These are phyloP conservation scores for Herpetotheres cachinnans DNA, from an alignment of 2,113 vertebrate species.

Conservation along the genomic window DNA sequence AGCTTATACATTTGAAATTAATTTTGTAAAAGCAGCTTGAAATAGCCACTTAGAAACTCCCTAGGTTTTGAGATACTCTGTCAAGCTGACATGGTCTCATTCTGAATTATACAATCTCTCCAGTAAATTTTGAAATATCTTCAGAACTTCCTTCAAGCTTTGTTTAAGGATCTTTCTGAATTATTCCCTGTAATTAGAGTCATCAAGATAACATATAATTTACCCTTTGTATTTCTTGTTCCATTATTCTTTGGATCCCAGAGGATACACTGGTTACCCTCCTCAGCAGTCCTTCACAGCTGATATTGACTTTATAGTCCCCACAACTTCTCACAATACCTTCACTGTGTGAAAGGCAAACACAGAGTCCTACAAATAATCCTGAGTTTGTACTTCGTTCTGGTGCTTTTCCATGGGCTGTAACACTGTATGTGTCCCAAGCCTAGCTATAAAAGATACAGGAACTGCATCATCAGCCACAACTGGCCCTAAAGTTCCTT, in stretches of 20 bases:
- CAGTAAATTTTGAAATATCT: not conserved
- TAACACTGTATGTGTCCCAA: accelerated
- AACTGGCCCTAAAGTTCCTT: not conserved
- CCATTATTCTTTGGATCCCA: not conserved
- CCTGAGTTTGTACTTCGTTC: not conserved
- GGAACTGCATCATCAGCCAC: not conserved
- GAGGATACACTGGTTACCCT: not conserved
- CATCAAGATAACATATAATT: not conserved
- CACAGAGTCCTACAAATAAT: not conserved
- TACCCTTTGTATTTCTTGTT: not conserved
- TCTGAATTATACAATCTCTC: not conserved
- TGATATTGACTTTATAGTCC: not conserved
- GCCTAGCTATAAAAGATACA: not conserved
- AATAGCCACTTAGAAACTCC: not conserved
- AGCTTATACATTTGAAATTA: not conserved
- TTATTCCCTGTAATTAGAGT: not conserved
- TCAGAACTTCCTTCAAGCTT: not conserved
- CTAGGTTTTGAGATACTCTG: not conserved
- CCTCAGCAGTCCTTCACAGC: not conserved
- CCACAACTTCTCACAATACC: not conserved
- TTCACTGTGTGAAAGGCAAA: not conserved
- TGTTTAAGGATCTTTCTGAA: not conserved
- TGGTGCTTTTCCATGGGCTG: not conserved
- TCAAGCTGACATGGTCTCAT: not conserved
- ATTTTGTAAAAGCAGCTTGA: not conserved